These are phyloP conservation scores for Lagodon rhomboides DNA, from an alignment of 2,797 vertebrate species.

Conservation along the genomic window DNA sequence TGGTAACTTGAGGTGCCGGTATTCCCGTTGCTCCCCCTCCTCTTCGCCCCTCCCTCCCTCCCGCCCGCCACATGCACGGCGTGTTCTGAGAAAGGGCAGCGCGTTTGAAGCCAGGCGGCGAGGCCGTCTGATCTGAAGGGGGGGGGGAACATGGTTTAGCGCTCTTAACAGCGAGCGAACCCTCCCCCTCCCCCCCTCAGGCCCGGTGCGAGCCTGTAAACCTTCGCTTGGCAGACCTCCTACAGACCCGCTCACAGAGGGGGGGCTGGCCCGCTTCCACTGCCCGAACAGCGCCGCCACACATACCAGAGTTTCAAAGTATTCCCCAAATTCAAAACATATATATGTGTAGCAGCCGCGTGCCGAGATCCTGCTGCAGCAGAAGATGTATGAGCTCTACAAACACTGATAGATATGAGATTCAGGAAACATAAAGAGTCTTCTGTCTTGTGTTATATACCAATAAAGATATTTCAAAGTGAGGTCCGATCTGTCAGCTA, in stretches of 20 bases:
- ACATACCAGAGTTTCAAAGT: constrained; percentile 15
- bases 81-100: constrained; percentile 85
- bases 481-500: no score
- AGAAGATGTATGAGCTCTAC: background rate
- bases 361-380: background rate
- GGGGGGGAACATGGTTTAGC: constrained; percentile 77
- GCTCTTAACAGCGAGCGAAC: constrained; percentile 67
- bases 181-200: constrained; percentile 39
- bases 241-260: constrained; percentile 31
- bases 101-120: constrained; percentile 86
- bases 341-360: background rate
- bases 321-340: constrained; percentile 25
- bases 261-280: constrained; percentile 27
- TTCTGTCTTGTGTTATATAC: background rate
- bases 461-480: background rate
- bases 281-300: constrained; percentile 22
- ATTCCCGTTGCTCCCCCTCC: constrained; percentile 77
- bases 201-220: constrained; percentile 53
- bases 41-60: constrained; percentile 46
- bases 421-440: background rate
- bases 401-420: background rate
- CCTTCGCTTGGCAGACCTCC: constrained; percentile 47
- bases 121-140: constrained; percentile 81
- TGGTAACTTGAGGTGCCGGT: constrained; percentile 81
- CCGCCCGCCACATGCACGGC: constrained; percentile 75